Percentiles rank a stretch among this genome's conserved stretches.
Evolutionary conservation across 92 coral and sea anemone genomes (phyloP).

Genomic region (Galaxea fascicularis): DNA sequence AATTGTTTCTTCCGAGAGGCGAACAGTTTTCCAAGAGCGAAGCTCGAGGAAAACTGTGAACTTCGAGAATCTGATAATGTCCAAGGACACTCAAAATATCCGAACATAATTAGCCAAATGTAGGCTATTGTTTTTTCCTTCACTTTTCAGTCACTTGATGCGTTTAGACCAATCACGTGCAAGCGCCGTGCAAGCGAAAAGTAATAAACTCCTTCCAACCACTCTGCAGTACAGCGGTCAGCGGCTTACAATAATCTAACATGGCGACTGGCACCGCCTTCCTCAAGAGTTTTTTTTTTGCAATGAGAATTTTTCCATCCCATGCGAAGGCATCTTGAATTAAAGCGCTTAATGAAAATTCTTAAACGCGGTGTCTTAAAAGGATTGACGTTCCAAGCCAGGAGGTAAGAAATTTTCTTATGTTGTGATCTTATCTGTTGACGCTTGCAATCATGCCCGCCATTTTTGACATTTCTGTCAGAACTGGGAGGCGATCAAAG

Average conservation of each 20-base stretch:
- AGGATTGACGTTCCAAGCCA: neutral
- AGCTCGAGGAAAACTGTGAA: too few species aligned
- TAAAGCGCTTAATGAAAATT: neutral
- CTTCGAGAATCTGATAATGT: too few species aligned
- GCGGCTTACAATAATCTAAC: constrained; percentile 3
- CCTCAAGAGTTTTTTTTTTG: neutral
- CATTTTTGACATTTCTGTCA: constrained; percentile 14
- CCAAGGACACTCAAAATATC: too few species aligned
- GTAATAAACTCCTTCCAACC: too few species aligned
- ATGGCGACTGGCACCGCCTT: neutral
- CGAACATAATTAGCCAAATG: too few species aligned
- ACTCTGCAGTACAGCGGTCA: neutral
- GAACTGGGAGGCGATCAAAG: neutral
- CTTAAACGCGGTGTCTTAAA: neutral
- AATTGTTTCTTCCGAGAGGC: too few species aligned
- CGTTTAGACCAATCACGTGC: too few species aligned
- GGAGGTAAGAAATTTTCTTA: neutral
- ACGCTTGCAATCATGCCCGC: neutral
- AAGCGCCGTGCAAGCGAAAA: too few species aligned
- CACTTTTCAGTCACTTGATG: too few species aligned
- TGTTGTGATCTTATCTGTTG: neutral
- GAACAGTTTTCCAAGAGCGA: too few species aligned
- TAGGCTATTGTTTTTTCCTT: too few species aligned
- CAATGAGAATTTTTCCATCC: neutral
- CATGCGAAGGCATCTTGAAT: neutral